Evolutionary conservation across 1,140 invertebrate genomes (phyloP).

Genomic region (Drosophila watanabei): DNA sequence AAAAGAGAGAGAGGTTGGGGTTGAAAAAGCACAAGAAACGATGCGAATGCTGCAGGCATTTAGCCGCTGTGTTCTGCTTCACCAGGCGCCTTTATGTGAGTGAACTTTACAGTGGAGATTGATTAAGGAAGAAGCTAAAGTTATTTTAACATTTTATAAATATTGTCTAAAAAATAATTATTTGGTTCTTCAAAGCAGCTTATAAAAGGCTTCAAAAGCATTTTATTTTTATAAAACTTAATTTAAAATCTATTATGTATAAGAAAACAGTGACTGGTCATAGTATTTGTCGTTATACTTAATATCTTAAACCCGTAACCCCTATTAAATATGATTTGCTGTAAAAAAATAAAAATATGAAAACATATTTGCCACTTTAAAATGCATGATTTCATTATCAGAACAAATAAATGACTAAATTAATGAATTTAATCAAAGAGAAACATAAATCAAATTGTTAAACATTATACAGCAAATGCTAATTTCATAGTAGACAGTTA

Average conservation of each 20-base stretch:
- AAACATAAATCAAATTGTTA: conserved; percentile 3
- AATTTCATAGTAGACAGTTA: conserved; percentile 1
- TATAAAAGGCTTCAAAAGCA: no score
- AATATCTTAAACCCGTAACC: no score
- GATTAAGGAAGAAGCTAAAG: background rate
- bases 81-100: conserved; percentile 31
- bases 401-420: conserved; percentile 10
- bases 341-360: background rate
- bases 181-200: no score
- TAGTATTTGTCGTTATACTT: no score
- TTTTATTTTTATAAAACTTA: no score
- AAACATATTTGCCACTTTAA: background rate
- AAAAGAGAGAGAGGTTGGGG: background rate
- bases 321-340: no score
- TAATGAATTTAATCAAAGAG: conserved; percentile 10
- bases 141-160: no score
- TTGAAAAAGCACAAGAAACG: conserved; percentile 9
- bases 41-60: conserved; percentile 54
- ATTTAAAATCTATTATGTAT: no score
- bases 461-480: conserved; percentile 3
- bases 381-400: conserved; percentile 1
- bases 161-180: no score
- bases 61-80: conserved; percentile 39
- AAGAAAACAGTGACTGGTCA: no score
- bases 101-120: conserved; percentile 27